Evolutionary conservation across 2,113 vertebrate genomes (phyloP).

Genomic region (Mobula birostris): DNA sequence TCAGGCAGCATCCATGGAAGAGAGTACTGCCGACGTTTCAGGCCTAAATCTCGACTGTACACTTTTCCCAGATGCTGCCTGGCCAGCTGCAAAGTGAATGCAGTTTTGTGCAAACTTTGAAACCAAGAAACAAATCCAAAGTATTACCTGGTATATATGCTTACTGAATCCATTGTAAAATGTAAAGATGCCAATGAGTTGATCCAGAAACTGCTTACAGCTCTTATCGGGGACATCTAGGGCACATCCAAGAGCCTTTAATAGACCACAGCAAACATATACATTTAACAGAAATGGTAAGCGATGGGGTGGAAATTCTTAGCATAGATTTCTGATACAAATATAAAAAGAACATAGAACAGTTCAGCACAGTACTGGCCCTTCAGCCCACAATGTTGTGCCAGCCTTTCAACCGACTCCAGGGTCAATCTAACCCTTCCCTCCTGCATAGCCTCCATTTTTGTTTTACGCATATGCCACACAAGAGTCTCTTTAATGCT

Average conservation of each 20-base stretch:
- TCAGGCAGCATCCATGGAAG: no score
- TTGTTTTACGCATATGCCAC: no score
- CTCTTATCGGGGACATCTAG: constrained; percentile 75
- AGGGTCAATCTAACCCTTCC: no score
- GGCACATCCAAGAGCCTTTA: constrained; percentile 75
- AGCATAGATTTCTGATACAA: neutral
- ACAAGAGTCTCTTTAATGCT: no score
- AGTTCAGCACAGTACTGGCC: no score
- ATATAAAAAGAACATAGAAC: no score
- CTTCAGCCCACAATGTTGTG: no score
- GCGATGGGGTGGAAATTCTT: neutral
- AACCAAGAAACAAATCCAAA: neutral
- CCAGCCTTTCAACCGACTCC: no score
- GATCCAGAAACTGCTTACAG: constrained; percentile 68
- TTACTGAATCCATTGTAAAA: constrained; percentile 77
- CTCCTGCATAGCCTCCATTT: no score
- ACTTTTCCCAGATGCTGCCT: no score
- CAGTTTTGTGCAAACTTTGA: neutral
- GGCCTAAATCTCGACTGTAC: no score
- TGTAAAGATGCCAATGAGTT: constrained; percentile 74
- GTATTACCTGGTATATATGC: constrained; percentile 67
- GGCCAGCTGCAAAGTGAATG: neutral
- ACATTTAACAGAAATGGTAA: neutral
- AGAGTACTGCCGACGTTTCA: no score
- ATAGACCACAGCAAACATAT: neutral